Conservation (phyloP, 1,140 invertebrate species). For the Tetranychus cinnabarinus region DNA sequence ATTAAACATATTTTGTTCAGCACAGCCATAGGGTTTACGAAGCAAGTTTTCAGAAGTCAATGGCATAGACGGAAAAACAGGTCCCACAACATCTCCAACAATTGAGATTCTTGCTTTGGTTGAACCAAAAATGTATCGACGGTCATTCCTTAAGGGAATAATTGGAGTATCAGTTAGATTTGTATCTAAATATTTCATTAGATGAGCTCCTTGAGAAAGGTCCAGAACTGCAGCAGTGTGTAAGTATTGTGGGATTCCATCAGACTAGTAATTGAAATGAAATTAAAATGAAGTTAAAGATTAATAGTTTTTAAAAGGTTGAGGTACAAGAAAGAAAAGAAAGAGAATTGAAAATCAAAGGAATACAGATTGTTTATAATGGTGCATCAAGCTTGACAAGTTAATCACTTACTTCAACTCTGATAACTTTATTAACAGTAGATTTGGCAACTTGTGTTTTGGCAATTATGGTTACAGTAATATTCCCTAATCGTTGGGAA, state of each 20-base stretch:
- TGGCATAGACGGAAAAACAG: constrained; percentile 75
- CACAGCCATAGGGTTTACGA: constrained; percentile 45
- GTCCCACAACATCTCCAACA: constrained; percentile 81
- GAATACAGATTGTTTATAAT: too few species aligned
- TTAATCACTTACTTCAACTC: constrained; percentile 36
- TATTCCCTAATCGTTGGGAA: constrained; percentile 46
- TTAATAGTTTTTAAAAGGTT: too few species aligned
- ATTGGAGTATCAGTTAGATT: constrained; percentile 73
- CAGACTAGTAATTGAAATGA: constrained; percentile 31
- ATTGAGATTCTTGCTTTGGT: constrained; percentile 61
- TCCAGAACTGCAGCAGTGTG: constrained; percentile 78
- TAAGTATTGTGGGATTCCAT: constrained; percentile 67
- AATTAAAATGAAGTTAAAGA: background rate
- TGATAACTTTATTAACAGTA: constrained; percentile 38
- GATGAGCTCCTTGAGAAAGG: constrained; percentile 66
- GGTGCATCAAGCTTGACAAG: too few species aligned
- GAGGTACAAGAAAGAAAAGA: too few species aligned
- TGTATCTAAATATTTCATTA: constrained; percentile 82
- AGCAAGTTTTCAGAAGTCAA: constrained; percentile 58
- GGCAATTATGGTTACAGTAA: constrained; percentile 55
- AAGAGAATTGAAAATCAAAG: too few species aligned
- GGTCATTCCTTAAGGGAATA: constrained; percentile 60
- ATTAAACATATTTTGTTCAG: constrained; percentile 82
- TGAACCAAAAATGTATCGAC: constrained; percentile 83
- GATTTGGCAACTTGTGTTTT: constrained; percentile 62